Percentiles rank a stretch among this genome's conserved stretches.
Conservation (phyloP, 2,888 invertebrate species). For the Dicranocentrus wangi region DNA sequence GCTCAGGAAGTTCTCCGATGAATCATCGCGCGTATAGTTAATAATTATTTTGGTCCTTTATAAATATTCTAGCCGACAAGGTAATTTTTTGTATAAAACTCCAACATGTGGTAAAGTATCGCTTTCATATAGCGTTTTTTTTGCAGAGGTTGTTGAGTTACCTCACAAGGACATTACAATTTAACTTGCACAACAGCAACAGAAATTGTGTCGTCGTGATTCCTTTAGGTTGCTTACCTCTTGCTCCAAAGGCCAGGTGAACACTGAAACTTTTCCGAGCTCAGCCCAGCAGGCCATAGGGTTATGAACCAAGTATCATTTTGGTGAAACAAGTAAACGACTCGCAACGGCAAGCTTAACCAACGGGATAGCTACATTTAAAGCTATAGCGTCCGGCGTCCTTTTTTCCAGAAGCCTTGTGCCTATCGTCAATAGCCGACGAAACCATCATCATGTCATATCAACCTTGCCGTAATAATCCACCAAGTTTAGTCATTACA, state of each 20-base stretch:
- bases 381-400: not conserved
- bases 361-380: not conserved
- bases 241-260: conserved; percentile 37
- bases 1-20: no score
- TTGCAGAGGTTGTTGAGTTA: not conserved
- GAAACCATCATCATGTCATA: not conserved
- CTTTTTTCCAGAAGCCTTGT: not conserved
- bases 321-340: not conserved
- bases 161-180: not conserved
- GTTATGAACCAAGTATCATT: not conserved
- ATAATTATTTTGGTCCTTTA: no score
- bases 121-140: not conserved
- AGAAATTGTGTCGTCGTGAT: not conserved
- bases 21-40: no score
- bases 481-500: not conserved
- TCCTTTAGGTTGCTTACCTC: conserved; percentile 1
- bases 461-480: no score
- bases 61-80: no score
- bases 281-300: no score
- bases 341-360: not conserved
- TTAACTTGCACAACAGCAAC: not conserved
- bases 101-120: no score
- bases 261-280: conserved; percentile 19
- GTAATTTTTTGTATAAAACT: conserved; percentile 7
- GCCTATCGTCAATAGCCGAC: no score